These are phyloP conservation scores for Cryptotermes secundus DNA, from an alignment of 1,140 invertebrate species.

Conservation along the genomic window DNA sequence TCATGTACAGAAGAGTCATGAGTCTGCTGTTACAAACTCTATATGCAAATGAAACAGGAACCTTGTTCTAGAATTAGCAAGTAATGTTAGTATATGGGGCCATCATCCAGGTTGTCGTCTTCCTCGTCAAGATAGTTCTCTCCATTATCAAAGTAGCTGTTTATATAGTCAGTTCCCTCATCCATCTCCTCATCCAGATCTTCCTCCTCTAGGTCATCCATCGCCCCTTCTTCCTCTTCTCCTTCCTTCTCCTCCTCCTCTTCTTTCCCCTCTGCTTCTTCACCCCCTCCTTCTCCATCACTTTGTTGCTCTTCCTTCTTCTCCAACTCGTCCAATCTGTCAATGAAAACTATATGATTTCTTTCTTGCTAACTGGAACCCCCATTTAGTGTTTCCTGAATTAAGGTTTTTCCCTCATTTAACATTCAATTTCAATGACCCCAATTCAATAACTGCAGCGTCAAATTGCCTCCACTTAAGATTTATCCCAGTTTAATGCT, in stretches of 20 bases:
- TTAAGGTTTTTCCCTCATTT: too few species aligned
- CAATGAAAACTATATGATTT: slow-evolving; percentile 38
- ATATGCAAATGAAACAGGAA: too few species aligned
- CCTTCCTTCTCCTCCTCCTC: slow-evolving; percentile 43
- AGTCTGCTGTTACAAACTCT: too few species aligned
- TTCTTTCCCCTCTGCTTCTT: slow-evolving; percentile 34
- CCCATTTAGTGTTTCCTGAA: too few species aligned
- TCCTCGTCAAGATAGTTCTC: slow-evolving; percentile 79
- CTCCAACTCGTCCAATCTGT: slow-evolving; percentile 60
- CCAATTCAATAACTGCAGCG: too few species aligned
- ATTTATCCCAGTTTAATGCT: too few species aligned
- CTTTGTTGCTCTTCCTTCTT: slow-evolving; percentile 55
- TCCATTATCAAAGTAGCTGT: slow-evolving; percentile 85
- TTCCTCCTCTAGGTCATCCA: slow-evolving; percentile 52
- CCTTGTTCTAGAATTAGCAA: too few species aligned
- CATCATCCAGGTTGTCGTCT: slow-evolving; percentile 83
- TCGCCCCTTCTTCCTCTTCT: slow-evolving; percentile 52
- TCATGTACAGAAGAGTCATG: too few species aligned
- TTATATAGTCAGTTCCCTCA: slow-evolving; percentile 75
- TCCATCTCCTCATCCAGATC: slow-evolving; percentile 67
- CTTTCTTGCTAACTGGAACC: too few species aligned
- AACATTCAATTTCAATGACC: too few species aligned
- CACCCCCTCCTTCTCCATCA: slow-evolving; percentile 41
- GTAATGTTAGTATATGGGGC: slow-evolving; percentile 56
- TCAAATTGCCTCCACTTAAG: too few species aligned